A percentile compares a stretch with the other conserved stretches of the same genome.
Evolutionary conservation across 2,113 vertebrate species (phyloP).

Genomic region (Xerus inauris): DNA sequence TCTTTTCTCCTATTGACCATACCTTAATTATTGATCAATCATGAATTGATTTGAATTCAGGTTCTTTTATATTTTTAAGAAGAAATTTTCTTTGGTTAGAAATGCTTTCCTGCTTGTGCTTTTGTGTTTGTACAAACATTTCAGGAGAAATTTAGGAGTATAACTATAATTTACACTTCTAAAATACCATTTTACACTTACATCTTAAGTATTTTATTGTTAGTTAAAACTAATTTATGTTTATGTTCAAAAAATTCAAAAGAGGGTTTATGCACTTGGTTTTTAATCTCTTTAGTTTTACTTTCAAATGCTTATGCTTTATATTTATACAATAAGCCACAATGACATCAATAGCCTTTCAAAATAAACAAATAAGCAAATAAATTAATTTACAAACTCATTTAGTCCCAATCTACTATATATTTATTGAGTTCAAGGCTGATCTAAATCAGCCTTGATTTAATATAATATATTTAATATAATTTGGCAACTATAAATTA

Average conservation of each 20-base stretch:
- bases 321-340: conserved; percentile 76
- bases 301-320: conserved; percentile 65
- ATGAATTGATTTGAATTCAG: conserved; percentile 36
- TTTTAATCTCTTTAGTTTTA: conserved; percentile 74
- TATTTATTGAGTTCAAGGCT: background rate
- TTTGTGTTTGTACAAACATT: conserved; percentile 66
- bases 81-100: conserved; percentile 48
- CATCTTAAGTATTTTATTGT: conserved; percentile 75
- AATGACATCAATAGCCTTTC: conserved; percentile 45
- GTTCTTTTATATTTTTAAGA: conserved; percentile 5
- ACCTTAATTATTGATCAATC: background rate
- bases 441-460: too few species aligned
- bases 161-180: conserved; percentile 52
- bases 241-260: conserved; percentile 32
- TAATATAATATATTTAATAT: background rate
- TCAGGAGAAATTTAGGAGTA: conserved; percentile 51
- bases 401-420: background rate
- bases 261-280: conserved; percentile 50
- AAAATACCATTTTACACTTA: conserved; percentile 61
- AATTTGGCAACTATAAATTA: background rate
- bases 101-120: conserved; percentile 40
- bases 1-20: conserved; percentile 21
- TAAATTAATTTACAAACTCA: background rate
- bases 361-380: background rate
- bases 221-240: conserved; percentile 68